These are phyloP conservation scores for Hoplodrina ambigua DNA, from an alignment of 2,888 invertebrate genomes.

Conservation along the genomic window DNA sequence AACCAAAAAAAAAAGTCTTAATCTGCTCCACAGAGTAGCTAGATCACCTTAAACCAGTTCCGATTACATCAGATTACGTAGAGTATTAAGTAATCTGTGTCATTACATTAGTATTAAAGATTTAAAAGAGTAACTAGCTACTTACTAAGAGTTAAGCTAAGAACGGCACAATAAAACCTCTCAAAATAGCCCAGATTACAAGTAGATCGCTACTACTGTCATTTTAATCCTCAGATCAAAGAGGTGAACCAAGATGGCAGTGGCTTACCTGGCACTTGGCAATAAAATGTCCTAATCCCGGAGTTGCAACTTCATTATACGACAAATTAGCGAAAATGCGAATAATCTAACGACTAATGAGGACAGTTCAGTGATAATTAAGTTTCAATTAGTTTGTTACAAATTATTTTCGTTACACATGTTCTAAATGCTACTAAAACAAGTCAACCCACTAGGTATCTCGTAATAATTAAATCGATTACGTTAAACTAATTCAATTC, in stretches of 20 bases:
- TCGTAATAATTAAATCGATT: too few relatives aligned
- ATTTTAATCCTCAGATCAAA: constrained; percentile 38
- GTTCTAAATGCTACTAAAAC: too few relatives aligned
- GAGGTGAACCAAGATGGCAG: constrained; percentile 10
- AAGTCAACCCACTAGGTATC: too few relatives aligned
- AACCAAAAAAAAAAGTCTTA: constrained; percentile 4
- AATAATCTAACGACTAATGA: too few relatives aligned
- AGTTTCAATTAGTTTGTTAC: too few relatives aligned
- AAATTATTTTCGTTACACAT: too few relatives aligned
- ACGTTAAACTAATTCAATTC: too few relatives aligned
- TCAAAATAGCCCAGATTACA: constrained; percentile 27
- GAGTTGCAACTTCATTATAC: constrained; percentile 7
- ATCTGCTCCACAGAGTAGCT: constrained; percentile 1
- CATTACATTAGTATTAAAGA: constrained; percentile 29
- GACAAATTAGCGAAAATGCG: too few relatives aligned
- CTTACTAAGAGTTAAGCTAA: constrained; percentile 2
- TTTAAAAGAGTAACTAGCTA: constrained; percentile 1
- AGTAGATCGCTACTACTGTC: background rate
- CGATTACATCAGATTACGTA: constrained; percentile 21
- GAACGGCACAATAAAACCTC: constrained; percentile 18
- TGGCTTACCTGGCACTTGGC: constrained; percentile 18
- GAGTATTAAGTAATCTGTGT: constrained; percentile 31
- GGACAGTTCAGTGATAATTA: too few relatives aligned
- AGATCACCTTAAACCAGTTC: constrained; percentile 7
- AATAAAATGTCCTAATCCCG: constrained; percentile 28